Conservation (phyloP, 2,797 vertebrate genomes). For the Macrochelys suwanniensis region DNA sequence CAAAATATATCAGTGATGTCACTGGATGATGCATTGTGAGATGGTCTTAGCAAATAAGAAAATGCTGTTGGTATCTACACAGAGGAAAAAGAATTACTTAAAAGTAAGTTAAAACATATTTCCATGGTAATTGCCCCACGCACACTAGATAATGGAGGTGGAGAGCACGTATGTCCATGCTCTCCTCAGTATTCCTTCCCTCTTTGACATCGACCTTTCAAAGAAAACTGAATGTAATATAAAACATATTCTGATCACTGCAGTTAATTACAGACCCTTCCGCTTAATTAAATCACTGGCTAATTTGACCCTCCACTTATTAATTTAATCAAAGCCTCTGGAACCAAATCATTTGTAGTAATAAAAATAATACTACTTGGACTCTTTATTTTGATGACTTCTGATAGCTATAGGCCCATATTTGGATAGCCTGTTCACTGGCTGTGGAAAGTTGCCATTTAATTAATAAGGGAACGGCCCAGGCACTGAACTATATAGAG, state of each 20-base stretch:
- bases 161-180: fast-evolving
- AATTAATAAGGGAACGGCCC: neutral
- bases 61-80: neutral
- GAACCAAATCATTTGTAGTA: neutral
- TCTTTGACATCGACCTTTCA: neutral
- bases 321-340: neutral
- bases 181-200: neutral
- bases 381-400: neutral
- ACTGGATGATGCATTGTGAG: neutral
- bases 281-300: neutral
- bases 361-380: neutral
- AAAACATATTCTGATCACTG: neutral
- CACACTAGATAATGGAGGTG: neutral
- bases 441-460: neutral
- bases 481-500: neutral
- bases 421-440: neutral
- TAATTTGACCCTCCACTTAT: neutral
- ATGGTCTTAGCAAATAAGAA: neutral
- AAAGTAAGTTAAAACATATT: neutral
- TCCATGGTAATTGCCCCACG: fast-evolving
- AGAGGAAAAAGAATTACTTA: neutral
- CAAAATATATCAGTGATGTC: neutral
- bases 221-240: neutral
- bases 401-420: neutral
- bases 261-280: neutral